These are phyloP conservation scores for Etheostoma cragini DNA, from an alignment of 2,113 vertebrate genomes.

Conservation along the genomic window DNA sequence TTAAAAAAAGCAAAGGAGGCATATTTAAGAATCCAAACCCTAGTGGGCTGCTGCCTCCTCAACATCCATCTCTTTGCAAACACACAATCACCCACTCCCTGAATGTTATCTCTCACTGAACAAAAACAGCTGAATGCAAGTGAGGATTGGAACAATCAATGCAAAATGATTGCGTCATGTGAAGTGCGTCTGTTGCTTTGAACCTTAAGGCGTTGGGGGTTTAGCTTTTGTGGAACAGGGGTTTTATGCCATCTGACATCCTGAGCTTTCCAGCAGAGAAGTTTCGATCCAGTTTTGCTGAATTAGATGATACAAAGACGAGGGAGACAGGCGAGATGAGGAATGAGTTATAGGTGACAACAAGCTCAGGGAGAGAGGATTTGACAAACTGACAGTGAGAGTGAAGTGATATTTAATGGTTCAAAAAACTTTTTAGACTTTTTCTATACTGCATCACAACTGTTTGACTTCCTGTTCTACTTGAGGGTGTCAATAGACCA, in stretches of 20 bases:
- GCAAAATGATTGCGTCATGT: constrained; percentile 77
- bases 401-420: constrained; percentile 14
- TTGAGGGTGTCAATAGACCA: neutral
- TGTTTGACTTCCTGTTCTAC: constrained; percentile 22
- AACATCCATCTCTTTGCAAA: constrained; percentile 52
- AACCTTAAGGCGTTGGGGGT: constrained; percentile 65
- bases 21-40: constrained; percentile 75
- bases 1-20: constrained; percentile 74
- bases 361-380: constrained; percentile 20
- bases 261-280: constrained; percentile 60
- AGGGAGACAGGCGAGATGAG: constrained; percentile 61
- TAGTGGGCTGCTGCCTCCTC: constrained; percentile 68
- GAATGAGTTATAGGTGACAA: constrained; percentile 60
- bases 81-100: constrained; percentile 43
- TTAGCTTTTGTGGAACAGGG: constrained; percentile 74
- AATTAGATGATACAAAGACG: constrained; percentile 60
- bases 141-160: constrained; percentile 71
- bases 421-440: neutral
- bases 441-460: neutral
- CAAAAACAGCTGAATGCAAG: constrained; percentile 68
- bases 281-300: constrained; percentile 68
- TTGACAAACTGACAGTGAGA: constrained; percentile 29
- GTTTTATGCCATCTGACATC: constrained; percentile 73
- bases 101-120: constrained; percentile 68
- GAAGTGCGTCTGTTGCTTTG: constrained; percentile 73